Evolutionary conservation across 2,888 invertebrate species (phyloP), one percentile per base, ranked within the genome.

Genomic region (Priocnemis perturbator): DNA sequence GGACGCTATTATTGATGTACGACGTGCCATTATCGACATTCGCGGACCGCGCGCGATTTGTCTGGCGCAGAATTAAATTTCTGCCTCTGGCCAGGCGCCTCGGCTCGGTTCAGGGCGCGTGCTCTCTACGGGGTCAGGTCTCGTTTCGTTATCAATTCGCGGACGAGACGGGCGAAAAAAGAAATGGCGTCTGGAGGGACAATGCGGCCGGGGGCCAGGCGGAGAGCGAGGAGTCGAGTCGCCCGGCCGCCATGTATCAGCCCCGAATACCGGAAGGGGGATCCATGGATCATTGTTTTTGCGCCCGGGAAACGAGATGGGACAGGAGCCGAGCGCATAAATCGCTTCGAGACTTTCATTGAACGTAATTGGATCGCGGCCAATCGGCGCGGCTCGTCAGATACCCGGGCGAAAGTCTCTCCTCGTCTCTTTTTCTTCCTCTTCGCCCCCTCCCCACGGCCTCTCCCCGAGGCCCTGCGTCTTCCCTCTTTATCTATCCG

Each of bases 261-360:
- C 62, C 69, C 65, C 60, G 70, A 57, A 73, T 75, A 67, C 73
- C 75, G 79, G 69, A 76, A 73, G 74, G 71, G 69, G 71, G 77
- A 73, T 77, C 76, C 73, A 76, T 67, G 77, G 76, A 76, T 78
- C 76, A 70, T 71, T 66, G 78, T 78, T 81, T 81, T 78, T 71
- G 74, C 71, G 44, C 20, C 44, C 48, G 68, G 64, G 65, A 47
- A 60, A 68, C 64, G 71, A 68, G 67, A 69, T 53, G 71, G 67
- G 70, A 67, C 70, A 69, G 66, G 72, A 69, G 60, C 72, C 65
- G 58, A 59, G 65, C 66, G 76, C 73, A 81, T 81, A 78, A 81
- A 81, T 81, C 74, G 71, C 71, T 73, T 74, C 68, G 69, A 59
- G 75, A 78, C 80, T 81, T 82, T 82, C 82, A 78, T 82, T 73